Evolutionary conservation across 2,797 vertebrate species (phyloP).

Genomic region (Trachurus trachurus): DNA sequence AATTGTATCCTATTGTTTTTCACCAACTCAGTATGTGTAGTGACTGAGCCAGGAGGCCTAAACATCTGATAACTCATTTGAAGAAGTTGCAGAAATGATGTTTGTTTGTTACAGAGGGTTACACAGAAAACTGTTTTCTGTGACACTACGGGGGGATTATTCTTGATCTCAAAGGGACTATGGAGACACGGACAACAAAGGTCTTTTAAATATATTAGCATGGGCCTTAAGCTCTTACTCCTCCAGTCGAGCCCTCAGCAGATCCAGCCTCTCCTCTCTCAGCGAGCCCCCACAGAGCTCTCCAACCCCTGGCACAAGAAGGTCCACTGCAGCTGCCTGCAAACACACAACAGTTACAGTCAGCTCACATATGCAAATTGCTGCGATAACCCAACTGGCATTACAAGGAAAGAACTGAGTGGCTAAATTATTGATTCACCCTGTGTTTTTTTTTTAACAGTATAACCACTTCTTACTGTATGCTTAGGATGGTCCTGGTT

Average conservation of each 20-base stretch:
- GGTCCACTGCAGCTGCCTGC: constrained; percentile 96
- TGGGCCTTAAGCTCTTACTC: constrained; percentile 80
- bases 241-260: constrained; percentile 88
- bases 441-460: constrained; percentile 12
- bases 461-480: constrained; percentile 87
- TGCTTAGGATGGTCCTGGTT: constrained; percentile 89
- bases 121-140: not conserved
- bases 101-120: not conserved
- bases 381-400: constrained; percentile 27
- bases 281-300: constrained; percentile 96
- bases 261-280: constrained; percentile 92
- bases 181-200: not conserved
- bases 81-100: not conserved
- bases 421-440: constrained; percentile 63
- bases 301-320: constrained; percentile 94
- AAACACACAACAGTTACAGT: constrained; percentile 44
- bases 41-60: not conserved
- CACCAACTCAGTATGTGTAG: not conserved
- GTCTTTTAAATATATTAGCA: not conserved
- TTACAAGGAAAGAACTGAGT: constrained; percentile 34
- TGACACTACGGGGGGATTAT: not conserved
- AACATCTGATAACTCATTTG: not conserved
- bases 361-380: constrained; percentile 60
- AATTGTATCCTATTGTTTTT: not conserved
- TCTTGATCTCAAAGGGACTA: not conserved